Evolutionary conservation across 2,888 invertebrate species (phyloP).

Genomic region (Xestia rhomboidea): DNA sequence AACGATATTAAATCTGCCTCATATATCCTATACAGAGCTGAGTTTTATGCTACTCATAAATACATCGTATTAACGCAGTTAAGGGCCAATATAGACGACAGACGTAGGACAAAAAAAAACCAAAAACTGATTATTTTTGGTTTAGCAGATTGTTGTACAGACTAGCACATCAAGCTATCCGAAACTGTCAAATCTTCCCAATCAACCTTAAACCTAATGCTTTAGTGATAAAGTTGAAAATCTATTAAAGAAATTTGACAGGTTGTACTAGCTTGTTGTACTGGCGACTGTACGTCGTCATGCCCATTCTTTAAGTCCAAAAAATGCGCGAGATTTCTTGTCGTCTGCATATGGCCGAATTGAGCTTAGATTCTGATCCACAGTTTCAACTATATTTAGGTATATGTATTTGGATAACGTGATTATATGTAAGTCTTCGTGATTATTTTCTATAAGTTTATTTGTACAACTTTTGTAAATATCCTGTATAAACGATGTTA

Average conservation of each 20-base stretch:
- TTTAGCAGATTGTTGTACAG: neutral
- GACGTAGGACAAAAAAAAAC: neutral
- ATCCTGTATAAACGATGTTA: slow-evolving; percentile 66
- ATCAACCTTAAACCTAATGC: too few species aligned
- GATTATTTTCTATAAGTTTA: slow-evolving; percentile 61
- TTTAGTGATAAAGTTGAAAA: too few species aligned
- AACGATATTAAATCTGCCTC: neutral
- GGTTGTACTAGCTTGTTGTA: too few species aligned
- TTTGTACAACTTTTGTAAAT: slow-evolving; percentile 67
- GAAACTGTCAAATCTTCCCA: too few species aligned
- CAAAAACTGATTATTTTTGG: neutral
- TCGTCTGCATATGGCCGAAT: neutral
- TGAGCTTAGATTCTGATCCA: slow-evolving; percentile 37
- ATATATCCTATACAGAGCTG: neutral
- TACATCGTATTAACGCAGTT: neutral
- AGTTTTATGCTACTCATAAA: neutral
- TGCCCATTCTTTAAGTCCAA: neutral
- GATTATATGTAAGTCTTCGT: slow-evolving; percentile 58
- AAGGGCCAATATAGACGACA: neutral
- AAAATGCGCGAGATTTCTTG: neutral
- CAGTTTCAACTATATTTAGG: slow-evolving; percentile 12
- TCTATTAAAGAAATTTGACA: too few species aligned
- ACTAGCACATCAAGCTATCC: too few species aligned
- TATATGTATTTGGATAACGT: slow-evolving; percentile 36
- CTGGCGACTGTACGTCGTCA: neutral